Percentiles rank a stretch among this genome's conserved stretches.
Conservation (phyloP, 2,113 vertebrate genomes). For the Megalops atlanticus region DNA sequence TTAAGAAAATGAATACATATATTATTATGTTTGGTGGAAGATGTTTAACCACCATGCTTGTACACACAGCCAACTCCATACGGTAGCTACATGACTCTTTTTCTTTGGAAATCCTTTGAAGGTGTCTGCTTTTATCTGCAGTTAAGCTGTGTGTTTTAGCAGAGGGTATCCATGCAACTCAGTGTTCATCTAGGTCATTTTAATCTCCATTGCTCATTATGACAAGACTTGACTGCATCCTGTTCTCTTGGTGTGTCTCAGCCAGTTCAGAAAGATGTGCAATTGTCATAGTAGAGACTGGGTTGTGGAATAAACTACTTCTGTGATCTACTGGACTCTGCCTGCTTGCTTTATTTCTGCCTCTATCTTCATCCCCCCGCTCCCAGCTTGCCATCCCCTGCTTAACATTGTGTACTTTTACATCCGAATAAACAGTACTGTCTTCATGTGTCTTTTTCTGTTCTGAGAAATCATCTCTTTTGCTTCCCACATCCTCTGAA, state of each 20-base stretch:
- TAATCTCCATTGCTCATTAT: not conserved
- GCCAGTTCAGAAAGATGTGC: constrained; percentile 47
- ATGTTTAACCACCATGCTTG: not conserved
- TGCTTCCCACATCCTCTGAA: not conserved
- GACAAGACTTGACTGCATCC: not conserved
- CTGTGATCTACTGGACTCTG: constrained; percentile 52
- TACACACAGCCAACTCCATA: not conserved
- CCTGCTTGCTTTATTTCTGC: constrained; percentile 59
- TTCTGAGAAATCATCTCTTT: not conserved
- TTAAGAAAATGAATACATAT: constrained; percentile 30
- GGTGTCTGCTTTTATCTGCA: constrained; percentile 8
- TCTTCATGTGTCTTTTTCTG: not conserved
- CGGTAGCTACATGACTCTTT: not conserved
- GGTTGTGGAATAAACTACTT: constrained; percentile 67
- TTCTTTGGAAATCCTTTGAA: not conserved
- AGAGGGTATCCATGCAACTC: not conserved
- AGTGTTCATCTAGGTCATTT: constrained; percentile 7
- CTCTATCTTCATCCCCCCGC: constrained; percentile 43
- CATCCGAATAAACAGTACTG: constrained; percentile 25
- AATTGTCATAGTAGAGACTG: constrained; percentile 54
- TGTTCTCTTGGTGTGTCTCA: constrained; percentile 33
- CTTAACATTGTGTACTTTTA: constrained; percentile 46
- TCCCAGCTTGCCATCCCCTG: constrained; percentile 21
- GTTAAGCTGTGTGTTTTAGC: constrained; percentile 1
- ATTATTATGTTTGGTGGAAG: not conserved